Evolutionary conservation across 64 coral and sea anemone genomes (phyloP).

Genomic region (Actinia tenebrosa): DNA sequence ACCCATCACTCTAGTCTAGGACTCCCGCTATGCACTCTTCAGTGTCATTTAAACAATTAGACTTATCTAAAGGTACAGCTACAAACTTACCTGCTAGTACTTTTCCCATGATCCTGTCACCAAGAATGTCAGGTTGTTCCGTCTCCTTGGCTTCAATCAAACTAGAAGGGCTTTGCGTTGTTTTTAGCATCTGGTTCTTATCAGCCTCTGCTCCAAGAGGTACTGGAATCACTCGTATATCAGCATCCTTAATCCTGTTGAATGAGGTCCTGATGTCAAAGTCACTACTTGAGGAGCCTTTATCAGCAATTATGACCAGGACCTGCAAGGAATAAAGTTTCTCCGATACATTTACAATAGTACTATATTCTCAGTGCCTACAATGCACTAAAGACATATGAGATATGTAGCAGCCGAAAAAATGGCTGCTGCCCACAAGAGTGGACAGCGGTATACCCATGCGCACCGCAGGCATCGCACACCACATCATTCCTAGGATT

Average conservation of each 20-base stretch:
- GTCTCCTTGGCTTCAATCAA: constrained; percentile 17
- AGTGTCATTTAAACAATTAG: too few species aligned
- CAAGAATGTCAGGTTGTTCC: constrained; percentile 10
- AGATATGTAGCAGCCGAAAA: too few species aligned
- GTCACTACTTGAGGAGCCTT: constrained; percentile 18
- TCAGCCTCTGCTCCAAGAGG: constrained; percentile 45
- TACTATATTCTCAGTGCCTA: too few species aligned
- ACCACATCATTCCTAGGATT: too few species aligned
- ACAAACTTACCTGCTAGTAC: constrained; percentile 17
- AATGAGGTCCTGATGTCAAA: constrained; percentile 14
- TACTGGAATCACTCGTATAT: constrained; percentile 47
- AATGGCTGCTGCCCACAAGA: too few species aligned
- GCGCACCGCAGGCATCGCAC: too few species aligned
- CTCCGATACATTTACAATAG: too few species aligned
- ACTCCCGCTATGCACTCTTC: too few species aligned
- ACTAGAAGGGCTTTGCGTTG: constrained; percentile 22
- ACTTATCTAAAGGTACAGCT: too few species aligned
- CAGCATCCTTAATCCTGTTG: constrained; percentile 39
- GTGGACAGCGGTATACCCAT: too few species aligned
- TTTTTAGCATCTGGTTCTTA: constrained; percentile 32
- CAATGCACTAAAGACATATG: too few species aligned
- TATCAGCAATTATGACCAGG: constrained; percentile 66
- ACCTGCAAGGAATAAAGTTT: constrained; percentile 13
- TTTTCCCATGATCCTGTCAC: constrained; percentile 32
- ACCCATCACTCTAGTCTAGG: too few species aligned